Evolutionary conservation across 1,140 invertebrate species (phyloP), one percentile per base, ranked within the genome.

Genomic region (Hycleus cichorii): DNA sequence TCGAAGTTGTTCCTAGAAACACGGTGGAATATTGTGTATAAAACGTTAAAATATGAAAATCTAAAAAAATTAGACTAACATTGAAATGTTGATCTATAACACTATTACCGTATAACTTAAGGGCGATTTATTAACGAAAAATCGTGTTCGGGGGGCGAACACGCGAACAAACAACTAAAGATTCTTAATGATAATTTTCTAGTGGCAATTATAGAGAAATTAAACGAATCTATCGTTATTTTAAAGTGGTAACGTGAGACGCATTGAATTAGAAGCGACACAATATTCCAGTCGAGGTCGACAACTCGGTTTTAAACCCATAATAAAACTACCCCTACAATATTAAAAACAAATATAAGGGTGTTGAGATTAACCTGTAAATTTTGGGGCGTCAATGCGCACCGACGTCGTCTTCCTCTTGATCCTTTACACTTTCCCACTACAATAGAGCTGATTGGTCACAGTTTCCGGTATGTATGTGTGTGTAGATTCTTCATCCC

Each of bases 251-350:
- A 69, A 68, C 68, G 64, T 64, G 66, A 64, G 59, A 45, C 59
- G 64, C 65, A 68, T 69, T 60, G 64, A 63, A 55, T 63, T 69
- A 68, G 58, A 56, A 57, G 63, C 62, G 63, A 59, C 60, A 47
- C 58, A 61, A 66, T 62, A 65, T 68, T 69, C 64, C 66, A 64
- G 39, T 46, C 48, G 45, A 25, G 47, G 42, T 49, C 38, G 46
- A 58, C 57, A 24, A 12, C 47, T 47, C n/a, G 1, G 2, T 32
- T 7, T 32, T 7, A 32, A 32, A 4, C 32, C 7, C 32, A 0
- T 3, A 32, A 5, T 32, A 18, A 18, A 18, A 18, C 18, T 18
- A 18, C 18, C 18, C 18, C 7, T 32, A 32, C 7, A 32, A 32
- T 32, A 32, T 32, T 32, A 32, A 32, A 32, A 32, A 32, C 7